Conservation (phyloP, 2,797 vertebrate genomes). For the Eurystomus glaucurus region DNA sequence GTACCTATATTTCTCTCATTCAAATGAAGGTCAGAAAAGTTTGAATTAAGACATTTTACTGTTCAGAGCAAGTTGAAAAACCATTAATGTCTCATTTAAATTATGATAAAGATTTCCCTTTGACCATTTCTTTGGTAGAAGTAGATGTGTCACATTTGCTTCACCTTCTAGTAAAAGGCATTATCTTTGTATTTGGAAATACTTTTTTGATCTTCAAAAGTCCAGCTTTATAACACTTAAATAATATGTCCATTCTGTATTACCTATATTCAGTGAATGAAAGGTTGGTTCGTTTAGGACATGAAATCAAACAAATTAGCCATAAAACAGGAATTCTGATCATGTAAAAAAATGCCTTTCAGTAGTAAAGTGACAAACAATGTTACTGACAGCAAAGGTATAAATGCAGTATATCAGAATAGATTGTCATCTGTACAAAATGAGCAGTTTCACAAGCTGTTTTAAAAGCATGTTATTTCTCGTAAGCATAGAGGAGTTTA, state of each 20-base stretch:
- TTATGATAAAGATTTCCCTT: constrained; percentile 1
- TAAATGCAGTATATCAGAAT: neutral
- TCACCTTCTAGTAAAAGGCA: neutral
- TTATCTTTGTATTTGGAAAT: neutral
- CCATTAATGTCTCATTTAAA: neutral
- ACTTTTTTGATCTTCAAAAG: neutral
- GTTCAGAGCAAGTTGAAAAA: neutral
- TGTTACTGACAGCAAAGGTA: neutral
- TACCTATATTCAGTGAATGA: neutral
- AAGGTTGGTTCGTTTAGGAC: neutral
- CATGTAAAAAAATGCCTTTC: neutral
- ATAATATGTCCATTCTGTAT: neutral
- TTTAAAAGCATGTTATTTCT: constrained; percentile 1
- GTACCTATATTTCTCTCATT: neutral
- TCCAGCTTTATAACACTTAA: neutral
- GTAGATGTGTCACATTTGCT: neutral
- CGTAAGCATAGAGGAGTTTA: neutral
- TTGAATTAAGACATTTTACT: neutral
- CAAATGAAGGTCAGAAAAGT: neutral
- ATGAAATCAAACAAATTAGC: neutral
- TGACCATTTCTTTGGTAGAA: constrained; percentile 12
- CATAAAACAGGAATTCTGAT: neutral
- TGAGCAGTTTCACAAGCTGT: neutral
- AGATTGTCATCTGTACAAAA: neutral
- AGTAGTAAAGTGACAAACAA: neutral